phyloP scores from a whole-genome alignment of 2,888 invertebrate species.

The Dolichopus griseipennis region DNA sequence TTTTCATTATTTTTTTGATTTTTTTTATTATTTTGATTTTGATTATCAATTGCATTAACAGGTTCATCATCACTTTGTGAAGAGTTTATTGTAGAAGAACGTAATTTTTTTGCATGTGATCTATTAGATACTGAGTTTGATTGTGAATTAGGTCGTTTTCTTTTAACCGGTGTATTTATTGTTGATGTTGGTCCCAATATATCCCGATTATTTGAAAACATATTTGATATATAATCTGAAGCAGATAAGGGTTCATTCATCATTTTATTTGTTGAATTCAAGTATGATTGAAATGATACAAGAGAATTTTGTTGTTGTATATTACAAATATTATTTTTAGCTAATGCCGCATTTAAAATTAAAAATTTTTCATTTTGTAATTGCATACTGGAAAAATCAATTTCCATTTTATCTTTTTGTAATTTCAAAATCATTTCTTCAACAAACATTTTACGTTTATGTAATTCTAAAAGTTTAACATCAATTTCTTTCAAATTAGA shows the following conservation, averaged over 20 bases:
- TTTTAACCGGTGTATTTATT: not conserved
- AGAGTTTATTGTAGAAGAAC: not conserved
- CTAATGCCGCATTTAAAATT: slow-evolving; percentile 31
- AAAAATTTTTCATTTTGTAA: slow-evolving; percentile 37
- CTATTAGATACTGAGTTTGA: slow-evolving; percentile 12
- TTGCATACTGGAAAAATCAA: slow-evolving; percentile 35
- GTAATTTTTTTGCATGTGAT: slow-evolving; percentile 19
- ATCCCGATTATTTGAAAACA: not conserved
- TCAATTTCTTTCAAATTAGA: slow-evolving; percentile 36
- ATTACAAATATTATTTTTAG: slow-evolving; percentile 15
- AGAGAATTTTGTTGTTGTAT: not conserved
- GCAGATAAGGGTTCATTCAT: not conserved
- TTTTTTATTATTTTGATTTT: no score
- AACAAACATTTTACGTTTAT: slow-evolving; percentile 37
- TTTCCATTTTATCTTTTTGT: slow-evolving; percentile 38
- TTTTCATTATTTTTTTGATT: no score
- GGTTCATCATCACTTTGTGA: not conserved
- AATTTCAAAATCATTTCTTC: slow-evolving; percentile 40
- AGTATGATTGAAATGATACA: not conserved
- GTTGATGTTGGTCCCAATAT: not conserved
- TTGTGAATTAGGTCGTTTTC: not conserved
- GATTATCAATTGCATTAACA: not conserved
- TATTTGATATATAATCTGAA: not conserved
- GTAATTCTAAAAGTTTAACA: slow-evolving; percentile 35
- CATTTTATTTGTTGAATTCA: not conserved